A percentile compares a stretch with the other conserved stretches of the same genome.
Evolutionary conservation across 1,140 invertebrate genomes (phyloP).

Genomic region (Galendromus occidentalis): DNA sequence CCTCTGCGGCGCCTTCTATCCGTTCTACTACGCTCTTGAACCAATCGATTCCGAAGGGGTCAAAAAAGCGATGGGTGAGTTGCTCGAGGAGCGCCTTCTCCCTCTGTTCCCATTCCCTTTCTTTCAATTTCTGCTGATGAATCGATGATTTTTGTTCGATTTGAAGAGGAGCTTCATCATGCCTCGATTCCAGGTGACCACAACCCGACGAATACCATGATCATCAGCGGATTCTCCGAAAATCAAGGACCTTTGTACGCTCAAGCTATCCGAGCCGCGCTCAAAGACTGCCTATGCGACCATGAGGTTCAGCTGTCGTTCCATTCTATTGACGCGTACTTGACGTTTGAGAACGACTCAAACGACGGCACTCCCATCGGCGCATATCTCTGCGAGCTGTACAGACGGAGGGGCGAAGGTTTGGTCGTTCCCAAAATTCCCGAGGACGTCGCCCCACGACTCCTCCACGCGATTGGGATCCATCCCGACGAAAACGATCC

Average conservation of each 20-base stretch:
- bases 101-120: not conserved
- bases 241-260: not conserved
- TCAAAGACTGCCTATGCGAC: not conserved
- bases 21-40: not conserved
- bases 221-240: not conserved
- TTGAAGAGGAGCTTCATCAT: too few relatives aligned
- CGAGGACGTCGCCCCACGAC: not conserved
- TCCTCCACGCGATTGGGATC: not conserved
- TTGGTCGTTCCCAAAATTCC: not conserved
- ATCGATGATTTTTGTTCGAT: too few relatives aligned
- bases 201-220: not conserved
- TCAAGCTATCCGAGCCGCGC: not conserved
- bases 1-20: constrained; percentile 4
- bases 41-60: not conserved
- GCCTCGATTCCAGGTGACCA: not conserved
- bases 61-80: not conserved
- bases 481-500: constrained; percentile 15
- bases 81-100: too few relatives aligned
- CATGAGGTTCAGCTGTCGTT: not conserved
- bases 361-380: not conserved
- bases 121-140: too few relatives aligned
- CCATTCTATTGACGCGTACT: not conserved
- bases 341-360: not conserved
- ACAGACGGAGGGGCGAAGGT: not conserved
- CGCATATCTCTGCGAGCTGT: not conserved